These are phyloP conservation scores for Proisotoma minuta DNA, from an alignment of 2,888 invertebrate genomes.

Conservation along the genomic window DNA sequence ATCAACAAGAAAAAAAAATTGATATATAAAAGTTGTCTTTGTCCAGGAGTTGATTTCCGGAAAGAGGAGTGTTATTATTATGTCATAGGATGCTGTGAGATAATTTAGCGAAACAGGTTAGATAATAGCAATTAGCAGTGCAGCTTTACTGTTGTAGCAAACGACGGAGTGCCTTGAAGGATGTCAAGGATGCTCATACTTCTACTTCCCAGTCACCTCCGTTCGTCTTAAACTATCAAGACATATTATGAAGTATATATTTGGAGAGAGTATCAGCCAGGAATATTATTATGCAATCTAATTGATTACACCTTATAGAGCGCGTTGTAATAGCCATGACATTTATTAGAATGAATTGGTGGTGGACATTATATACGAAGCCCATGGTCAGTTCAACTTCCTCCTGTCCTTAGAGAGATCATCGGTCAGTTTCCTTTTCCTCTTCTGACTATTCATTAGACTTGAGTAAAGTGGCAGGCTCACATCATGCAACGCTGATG, in stretches of 20 bases:
- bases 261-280: not conserved
- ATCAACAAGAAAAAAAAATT: too few species aligned
- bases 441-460: constrained; percentile 20
- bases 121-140: not conserved
- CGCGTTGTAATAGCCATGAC: constrained; percentile 27
- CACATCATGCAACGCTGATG: too few species aligned
- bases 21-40: too few species aligned
- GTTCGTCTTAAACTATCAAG: too few species aligned
- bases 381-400: constrained; percentile 43
- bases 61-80: not conserved
- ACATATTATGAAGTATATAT: constrained; percentile 11
- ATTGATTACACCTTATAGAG: constrained; percentile 4
- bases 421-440: constrained; percentile 41
- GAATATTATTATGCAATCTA: too few species aligned
- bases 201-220: constrained; percentile 38
- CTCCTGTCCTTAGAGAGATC: constrained; percentile 41
- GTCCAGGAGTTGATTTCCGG: not conserved
- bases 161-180: constrained; percentile 25
- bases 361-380: not conserved
- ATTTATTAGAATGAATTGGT: constrained; percentile 22
- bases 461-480: too few species aligned
- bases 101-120: not conserved
- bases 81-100: too few species aligned
- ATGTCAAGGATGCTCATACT: constrained; percentile 36
- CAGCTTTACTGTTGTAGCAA: not conserved